phyloP scores from a whole-genome alignment of 2,113 vertebrate species.

The Synodontis membranacea region DNA sequence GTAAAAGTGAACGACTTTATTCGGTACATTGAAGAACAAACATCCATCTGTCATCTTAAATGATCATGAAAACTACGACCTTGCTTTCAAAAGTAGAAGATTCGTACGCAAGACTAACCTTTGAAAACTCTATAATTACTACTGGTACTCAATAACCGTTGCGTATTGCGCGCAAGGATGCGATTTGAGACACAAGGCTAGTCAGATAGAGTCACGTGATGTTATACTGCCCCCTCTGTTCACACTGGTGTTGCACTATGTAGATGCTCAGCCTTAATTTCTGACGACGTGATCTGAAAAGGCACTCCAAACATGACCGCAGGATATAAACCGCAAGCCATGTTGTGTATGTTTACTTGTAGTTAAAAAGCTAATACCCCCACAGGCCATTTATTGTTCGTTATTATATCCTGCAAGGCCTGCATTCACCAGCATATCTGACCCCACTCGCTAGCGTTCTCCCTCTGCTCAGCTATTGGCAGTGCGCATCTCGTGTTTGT shows the following conservation, averaged over 20 bases:
- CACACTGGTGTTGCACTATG: too few species aligned
- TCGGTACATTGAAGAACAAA: background rate
- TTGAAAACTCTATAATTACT: too few species aligned
- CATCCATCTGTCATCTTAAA: background rate
- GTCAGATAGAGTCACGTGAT: background rate
- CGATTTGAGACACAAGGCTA: background rate
- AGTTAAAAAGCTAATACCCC: background rate
- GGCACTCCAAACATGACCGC: background rate
- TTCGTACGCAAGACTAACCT: too few species aligned
- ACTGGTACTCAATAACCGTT: too few species aligned
- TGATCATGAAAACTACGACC: too few species aligned
- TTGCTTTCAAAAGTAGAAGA: background rate
- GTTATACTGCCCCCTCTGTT: background rate
- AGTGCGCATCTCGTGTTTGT: slow-evolving; percentile 57
- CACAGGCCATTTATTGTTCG: slow-evolving; percentile 36
- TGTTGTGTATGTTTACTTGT: background rate
- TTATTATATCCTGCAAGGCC: slow-evolving; percentile 41
- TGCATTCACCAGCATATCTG: slow-evolving; percentile 26
- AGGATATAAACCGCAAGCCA: background rate
- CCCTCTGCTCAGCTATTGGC: slow-evolving; percentile 42
- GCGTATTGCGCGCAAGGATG: background rate
- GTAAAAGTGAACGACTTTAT: background rate
- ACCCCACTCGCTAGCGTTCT: slow-evolving; percentile 14
- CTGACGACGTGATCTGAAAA: too few species aligned
- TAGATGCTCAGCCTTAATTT: too few species aligned